A percentile compares a stretch with the other conserved stretches of the same genome.
Evolutionary conservation across 2,888 invertebrate genomes (phyloP).

Genomic region (Patella depressa): DNA sequence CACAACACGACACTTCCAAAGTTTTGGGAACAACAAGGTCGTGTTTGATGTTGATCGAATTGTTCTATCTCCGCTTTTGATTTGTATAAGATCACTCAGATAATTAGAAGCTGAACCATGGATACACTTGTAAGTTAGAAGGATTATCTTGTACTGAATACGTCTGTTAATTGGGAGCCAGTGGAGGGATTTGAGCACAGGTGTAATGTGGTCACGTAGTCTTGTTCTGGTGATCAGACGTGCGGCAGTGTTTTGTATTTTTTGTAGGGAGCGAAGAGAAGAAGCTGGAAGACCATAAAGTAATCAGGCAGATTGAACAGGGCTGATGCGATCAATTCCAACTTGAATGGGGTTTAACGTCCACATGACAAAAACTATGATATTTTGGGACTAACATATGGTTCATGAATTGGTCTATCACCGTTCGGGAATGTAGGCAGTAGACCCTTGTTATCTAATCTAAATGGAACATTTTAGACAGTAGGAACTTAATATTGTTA

Average conservation of each 20-base stretch:
- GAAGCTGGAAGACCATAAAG: background rate
- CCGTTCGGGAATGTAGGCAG: too few species aligned
- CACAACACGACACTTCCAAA: background rate
- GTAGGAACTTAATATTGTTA: too few species aligned
- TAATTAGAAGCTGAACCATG: background rate
- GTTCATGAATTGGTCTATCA: too few species aligned
- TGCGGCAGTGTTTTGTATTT: slow-evolving; percentile 16
- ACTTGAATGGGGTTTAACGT: too few species aligned
- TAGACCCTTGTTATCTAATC: too few species aligned
- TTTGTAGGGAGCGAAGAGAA: background rate
- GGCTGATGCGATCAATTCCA: too few species aligned
- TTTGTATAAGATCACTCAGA: background rate
- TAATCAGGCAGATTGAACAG: background rate
- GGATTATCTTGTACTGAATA: slow-evolving; percentile 8
- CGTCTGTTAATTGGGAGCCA: slow-evolving; percentile 13
- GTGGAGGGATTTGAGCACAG: slow-evolving; percentile 14
- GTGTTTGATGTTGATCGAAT: slow-evolving; percentile 6
- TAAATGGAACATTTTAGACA: too few species aligned
- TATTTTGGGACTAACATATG: too few species aligned
- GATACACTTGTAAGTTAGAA: slow-evolving; percentile 15
- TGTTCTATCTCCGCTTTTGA: background rate
- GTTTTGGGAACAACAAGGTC: background rate
- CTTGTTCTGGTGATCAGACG: slow-evolving; percentile 11
- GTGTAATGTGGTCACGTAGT: background rate
- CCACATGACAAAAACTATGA: too few species aligned